phyloP scores from a whole-genome alignment of 2,113 vertebrate species.

The Chionomys nivalis region DNA sequence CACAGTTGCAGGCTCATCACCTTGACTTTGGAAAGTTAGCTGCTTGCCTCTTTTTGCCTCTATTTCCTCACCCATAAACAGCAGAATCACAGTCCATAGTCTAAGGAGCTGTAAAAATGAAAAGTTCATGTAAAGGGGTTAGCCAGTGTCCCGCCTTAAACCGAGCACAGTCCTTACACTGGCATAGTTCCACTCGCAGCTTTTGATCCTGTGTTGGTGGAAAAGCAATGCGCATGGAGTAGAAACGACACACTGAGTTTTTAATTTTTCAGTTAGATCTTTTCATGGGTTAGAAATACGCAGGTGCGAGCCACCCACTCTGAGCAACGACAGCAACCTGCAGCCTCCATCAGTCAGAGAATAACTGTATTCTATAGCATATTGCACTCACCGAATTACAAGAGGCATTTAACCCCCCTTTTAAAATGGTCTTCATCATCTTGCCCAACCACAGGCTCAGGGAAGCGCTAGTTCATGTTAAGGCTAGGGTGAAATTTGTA shows the following conservation, averaged over 20 bases:
- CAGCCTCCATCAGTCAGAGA: neutral
- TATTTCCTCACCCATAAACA: neutral
- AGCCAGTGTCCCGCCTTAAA: neutral
- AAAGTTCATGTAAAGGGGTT: neutral
- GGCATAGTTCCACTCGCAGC: neutral
- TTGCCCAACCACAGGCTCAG: neutral
- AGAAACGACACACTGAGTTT: neutral
- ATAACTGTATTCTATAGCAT: too few relatives aligned
- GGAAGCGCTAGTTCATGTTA: neutral
- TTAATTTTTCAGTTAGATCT: neutral
- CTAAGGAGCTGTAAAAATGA: neutral
- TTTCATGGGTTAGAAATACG: neutral
- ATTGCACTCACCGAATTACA: neutral
- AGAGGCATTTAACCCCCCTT: neutral
- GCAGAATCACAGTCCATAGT: neutral
- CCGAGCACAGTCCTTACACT: neutral
- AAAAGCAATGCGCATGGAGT: neutral
- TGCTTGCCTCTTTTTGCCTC: neutral
- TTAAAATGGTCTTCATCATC: neutral
- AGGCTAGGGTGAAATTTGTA: too few relatives aligned
- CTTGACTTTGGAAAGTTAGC: neutral
- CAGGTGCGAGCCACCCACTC: neutral
- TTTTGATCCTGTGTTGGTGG: neutral
- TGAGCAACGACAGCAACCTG: too few relatives aligned
- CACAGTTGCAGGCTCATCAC: too few relatives aligned